Base-by-base conservation (phyloP, 2,797 vertebrate genomes). In the Darevskia mixta region DNA sequence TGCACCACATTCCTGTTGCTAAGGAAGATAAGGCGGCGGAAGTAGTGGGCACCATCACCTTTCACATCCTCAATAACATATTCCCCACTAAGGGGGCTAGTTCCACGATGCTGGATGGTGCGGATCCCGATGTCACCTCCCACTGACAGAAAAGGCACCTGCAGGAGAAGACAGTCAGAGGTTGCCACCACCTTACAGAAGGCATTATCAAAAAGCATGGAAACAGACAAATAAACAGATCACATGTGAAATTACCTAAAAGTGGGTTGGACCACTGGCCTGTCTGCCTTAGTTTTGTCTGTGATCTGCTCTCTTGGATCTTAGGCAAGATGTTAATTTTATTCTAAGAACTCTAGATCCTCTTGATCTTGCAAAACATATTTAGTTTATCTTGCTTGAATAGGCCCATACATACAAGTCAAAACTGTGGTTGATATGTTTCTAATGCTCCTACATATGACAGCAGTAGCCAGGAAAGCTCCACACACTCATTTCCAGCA, bases 71-170 rank as follows among this genome's bases (percentile, higher is more conserved):
- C 99, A 20, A 99, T 97, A 1, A 98, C 97, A 0, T 97, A 99
- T 38, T 98, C 97, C 0, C 99, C 99, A 0, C 98, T 99, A 91
- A 98, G 91, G 82, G 97, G 92, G 92, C 99, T 99, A 91, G 91
- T 92, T 75, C 95, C 98, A 9, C 93, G 89, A 91, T 98, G 97
- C 92, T 93, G 96, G 91, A 98, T 96, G 0, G 97, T 97, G 79
- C 99, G 97, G 96, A 97, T 97, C 41, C 99, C 98, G 0, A 99
- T 97, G 94, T 98, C 98, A 27, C 98, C 98, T 76, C 98, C 99
- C 66, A 98, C 98, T 0, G 99, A 99, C 84, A 99, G 94, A 94
- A 99, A 99, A 0, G 99, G 99, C 86, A 99, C 98, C 99, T 99
- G 92, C 23, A 78, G 78, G 90, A 83, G 43, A 90, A 27, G 4